Evolutionary conservation across 2,888 invertebrate species (phyloP), one percentile per base, ranked within the genome.

Genomic region (Drosophila niveifrons): DNA sequence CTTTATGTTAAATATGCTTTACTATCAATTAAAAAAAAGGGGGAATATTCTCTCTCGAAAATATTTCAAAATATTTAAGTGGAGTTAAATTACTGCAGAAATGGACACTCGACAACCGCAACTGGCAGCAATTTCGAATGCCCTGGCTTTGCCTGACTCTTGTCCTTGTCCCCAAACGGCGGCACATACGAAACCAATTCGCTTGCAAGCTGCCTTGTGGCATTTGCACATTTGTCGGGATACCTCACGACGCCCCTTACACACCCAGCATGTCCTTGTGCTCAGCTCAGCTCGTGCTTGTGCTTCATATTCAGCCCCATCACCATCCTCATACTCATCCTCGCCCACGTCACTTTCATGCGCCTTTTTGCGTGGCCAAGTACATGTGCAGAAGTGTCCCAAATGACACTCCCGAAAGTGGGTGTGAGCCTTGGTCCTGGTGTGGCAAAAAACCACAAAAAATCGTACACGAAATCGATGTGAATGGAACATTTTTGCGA

Each of bases 331-430:
- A 17, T 52, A n/a, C 34, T 64, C 47, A 17, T 61, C 13, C 55
- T 61, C 57, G 53, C 62, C 66, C 76, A 66, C 79, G 86, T 82
- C 83, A 88, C 86, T 89, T 79, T 72, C 83, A 88, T 89, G 69
- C 85, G 86, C 85, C 88, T 76, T 89, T 89, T 83, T 83, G 83
- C 86, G 79, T 89, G 71, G 69, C 69, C 88, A 85, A 83, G 90
- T 89, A 66, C 57, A 76, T 88, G 88, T 82, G 71, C 86, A 72
- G 67, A 89, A 83, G 83, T 89, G 82, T 78, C 52, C 66, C 68
- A 79, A 83, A 79, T 82, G 88, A 88, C 88, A 88, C 80, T 83
- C 59, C 61, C 62, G 52, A 23, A 7, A 55, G 15, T 51, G 48
- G 58, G 48, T 47, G 55, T 46, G 63, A 58, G 31, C 53, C 13